Conservation (phyloP, 2,113 vertebrate species). For the Lamprologus tigripictilis region DNA sequence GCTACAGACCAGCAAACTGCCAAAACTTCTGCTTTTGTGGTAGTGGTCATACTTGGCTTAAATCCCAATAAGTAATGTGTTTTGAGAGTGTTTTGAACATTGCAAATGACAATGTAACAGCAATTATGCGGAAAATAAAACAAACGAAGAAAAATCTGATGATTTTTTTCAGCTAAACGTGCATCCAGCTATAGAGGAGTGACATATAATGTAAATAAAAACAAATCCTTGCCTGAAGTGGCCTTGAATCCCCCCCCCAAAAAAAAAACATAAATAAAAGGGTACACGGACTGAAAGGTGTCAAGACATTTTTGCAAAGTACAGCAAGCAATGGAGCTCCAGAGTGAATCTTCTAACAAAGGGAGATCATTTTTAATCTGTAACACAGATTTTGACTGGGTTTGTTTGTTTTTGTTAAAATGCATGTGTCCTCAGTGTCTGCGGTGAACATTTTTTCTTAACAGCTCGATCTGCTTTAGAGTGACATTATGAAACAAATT, state of each 20-base stretch:
- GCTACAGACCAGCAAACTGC: neutral
- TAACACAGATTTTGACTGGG: neutral
- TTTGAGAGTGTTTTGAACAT: neutral
- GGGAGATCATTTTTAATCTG: neutral
- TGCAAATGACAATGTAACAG: neutral
- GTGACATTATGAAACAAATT: neutral
- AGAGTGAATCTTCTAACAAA: neutral
- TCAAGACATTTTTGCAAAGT: neutral
- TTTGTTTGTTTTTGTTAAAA: neutral
- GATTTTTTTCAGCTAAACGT: neutral
- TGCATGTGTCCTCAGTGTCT: neutral
- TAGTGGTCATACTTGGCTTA: neutral
- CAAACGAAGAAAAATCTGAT: neutral
- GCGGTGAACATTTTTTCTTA: neutral
- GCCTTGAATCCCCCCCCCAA: rapidly evolving
- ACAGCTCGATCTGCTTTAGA: neutral
- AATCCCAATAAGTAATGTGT: neutral
- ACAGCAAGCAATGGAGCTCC: neutral
- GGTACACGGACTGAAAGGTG: neutral
- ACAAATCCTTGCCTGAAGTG: neutral
- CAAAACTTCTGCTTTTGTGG: neutral
- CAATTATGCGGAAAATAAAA: neutral
- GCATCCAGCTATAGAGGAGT: neutral
- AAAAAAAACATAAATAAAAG: neutral
- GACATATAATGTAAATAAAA: neutral